Conservation (phyloP, 2,113 vertebrate species). For the Atlantisia rogersi region DNA sequence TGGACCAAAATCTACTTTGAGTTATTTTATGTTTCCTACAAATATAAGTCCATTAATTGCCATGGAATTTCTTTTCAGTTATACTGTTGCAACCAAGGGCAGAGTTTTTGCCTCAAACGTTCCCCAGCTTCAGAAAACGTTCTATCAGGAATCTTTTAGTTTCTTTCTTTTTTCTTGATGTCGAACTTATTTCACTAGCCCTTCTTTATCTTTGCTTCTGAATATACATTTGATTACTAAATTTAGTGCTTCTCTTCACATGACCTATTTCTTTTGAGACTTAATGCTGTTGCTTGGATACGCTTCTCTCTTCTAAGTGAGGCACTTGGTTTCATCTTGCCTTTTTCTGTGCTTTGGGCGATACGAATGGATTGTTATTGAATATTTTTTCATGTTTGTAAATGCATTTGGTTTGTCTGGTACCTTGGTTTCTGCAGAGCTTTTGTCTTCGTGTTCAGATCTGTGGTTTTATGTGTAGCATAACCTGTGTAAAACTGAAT, state of each 20-base stretch:
- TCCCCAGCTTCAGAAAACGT: background rate
- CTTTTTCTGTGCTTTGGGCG: constrained; percentile 10
- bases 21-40: background rate
- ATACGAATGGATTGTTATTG: constrained; percentile 16
- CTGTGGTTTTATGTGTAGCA: background rate
- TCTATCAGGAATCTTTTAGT: background rate
- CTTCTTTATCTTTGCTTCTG: constrained; percentile 41
- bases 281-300: constrained; percentile 62
- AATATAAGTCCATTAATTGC: background rate
- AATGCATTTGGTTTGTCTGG: background rate
- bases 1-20: background rate
- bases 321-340: constrained; percentile 36
- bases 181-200: background rate
- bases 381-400: background rate
- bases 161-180: constrained; percentile 10
- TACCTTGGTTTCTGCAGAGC: constrained; percentile 15
- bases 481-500: background rate
- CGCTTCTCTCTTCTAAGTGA: background rate
- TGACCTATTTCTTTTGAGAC: constrained; percentile 57
- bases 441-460: background rate
- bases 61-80: background rate
- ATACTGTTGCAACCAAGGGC: background rate
- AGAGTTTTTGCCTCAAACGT: background rate
- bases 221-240: constrained; percentile 59
- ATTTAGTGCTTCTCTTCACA: constrained; percentile 46